phyloP scores from a whole-genome alignment of 2,797 vertebrate genomes.

The Mus minutoides region DNA sequence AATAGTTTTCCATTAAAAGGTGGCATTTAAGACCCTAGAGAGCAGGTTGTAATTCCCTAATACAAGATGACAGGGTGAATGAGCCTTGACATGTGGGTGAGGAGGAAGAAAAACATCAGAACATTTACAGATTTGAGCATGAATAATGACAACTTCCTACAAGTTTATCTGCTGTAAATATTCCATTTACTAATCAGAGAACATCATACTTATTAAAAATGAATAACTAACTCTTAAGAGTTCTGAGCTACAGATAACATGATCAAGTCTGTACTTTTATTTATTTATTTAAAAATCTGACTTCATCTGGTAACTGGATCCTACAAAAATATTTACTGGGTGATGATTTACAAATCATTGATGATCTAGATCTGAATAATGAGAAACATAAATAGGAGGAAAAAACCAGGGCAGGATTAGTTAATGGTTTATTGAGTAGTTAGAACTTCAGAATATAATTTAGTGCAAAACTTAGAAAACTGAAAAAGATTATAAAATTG shows the following conservation, averaged over 20 bases:
- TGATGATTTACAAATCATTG: neutral
- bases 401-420: neutral
- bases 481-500: slow-evolving; percentile 38
- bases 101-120: neutral
- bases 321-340: neutral
- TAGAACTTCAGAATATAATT: neutral
- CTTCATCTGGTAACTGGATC: neutral
- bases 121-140: neutral
- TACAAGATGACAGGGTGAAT: neutral
- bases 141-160: neutral
- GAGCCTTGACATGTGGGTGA: neutral
- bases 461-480: slow-evolving; percentile 17
- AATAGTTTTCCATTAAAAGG: neutral
- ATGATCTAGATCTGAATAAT: neutral
- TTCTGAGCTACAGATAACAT: neutral
- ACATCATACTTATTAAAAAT: neutral
- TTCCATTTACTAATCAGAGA: neutral
- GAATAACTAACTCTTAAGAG: neutral
- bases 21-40: neutral
- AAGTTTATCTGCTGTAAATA: neutral
- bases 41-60: neutral
- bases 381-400: neutral
- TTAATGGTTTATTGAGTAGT: neutral
- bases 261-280: neutral
- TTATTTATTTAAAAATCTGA: neutral